A percentile compares a stretch with the other conserved stretches of the same genome.
Evolutionary conservation across 2,888 invertebrate species (phyloP).

Genomic region (Callyntrura guangdongensis): DNA sequence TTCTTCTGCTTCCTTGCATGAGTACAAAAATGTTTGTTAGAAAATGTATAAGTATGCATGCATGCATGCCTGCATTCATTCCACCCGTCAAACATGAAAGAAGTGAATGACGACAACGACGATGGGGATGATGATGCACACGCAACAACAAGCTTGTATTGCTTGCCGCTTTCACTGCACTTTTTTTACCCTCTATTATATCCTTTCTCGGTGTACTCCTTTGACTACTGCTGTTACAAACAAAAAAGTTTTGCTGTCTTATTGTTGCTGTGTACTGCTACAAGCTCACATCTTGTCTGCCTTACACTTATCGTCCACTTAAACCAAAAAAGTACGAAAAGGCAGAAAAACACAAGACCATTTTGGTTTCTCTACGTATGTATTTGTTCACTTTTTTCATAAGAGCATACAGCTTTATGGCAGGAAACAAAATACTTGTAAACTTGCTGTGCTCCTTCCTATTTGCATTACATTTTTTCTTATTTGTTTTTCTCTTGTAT

Average conservation of each 20-base stretch:
- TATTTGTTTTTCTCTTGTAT: slow-evolving; percentile 37
- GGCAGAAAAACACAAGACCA: not conserved
- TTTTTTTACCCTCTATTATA: slow-evolving; percentile 6
- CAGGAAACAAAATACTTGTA: too few relatives aligned
- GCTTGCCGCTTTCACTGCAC: not conserved
- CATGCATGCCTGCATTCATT: not conserved
- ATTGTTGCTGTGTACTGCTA: not conserved
- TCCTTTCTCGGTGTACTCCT: not conserved
- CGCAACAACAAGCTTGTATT: slow-evolving; percentile 16
- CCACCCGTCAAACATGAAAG: slow-evolving; percentile 8
- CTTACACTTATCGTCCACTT: not conserved
- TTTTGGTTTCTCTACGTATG: slow-evolving; percentile 27
- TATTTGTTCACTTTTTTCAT: slow-evolving; percentile 10
- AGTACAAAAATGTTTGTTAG: not conserved
- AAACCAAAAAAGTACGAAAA: not conserved
- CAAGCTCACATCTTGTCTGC: not conserved
- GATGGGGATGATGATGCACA: slow-evolving; percentile 32
- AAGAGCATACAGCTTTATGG: slow-evolving; percentile 15
- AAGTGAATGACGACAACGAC: not conserved
- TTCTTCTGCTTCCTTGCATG: slow-evolving; percentile 7
- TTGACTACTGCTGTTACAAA: not conserved
- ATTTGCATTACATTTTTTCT: slow-evolving; percentile 40
- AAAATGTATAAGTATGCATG: not conserved
- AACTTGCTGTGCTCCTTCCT: not conserved
- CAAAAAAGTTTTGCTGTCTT: not conserved